Conservation (phyloP, 2,797 vertebrate genomes). For the Kryptopterus vitreolus region DNA sequence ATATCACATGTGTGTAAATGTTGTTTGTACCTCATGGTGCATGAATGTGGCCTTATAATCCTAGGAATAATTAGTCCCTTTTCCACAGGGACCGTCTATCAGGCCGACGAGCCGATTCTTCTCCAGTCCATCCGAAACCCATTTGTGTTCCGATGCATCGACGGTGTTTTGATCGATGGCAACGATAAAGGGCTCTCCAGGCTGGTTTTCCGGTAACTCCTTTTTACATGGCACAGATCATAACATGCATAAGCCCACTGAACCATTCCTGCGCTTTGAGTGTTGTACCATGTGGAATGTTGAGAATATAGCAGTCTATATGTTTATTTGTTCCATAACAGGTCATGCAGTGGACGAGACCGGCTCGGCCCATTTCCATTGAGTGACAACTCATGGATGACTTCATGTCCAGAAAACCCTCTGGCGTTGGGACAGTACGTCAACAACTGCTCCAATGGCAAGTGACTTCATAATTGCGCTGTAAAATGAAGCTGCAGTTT, state of each 20-base stretch:
- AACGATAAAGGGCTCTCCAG: constrained; percentile 90
- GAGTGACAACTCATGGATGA: constrained; percentile 88
- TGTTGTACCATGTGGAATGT: background rate
- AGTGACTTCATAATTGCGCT: constrained; percentile 29
- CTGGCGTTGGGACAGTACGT: constrained; percentile 91
- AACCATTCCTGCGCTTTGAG: background rate
- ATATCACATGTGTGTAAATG: background rate
- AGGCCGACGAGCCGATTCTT: constrained; percentile 86
- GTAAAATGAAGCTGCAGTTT: background rate
- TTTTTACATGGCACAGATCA: background rate
- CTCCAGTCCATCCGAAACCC: constrained; percentile 93
- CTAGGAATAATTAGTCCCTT: background rate
- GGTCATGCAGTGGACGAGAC: constrained; percentile 89
- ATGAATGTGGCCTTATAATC: background rate
- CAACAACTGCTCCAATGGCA: constrained; percentile 90
- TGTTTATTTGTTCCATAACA: constrained; percentile 36
- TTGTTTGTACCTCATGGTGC: background rate
- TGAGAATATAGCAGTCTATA: too few species aligned
- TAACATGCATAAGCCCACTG: background rate
- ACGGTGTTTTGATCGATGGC: constrained; percentile 89
- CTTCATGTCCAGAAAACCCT: constrained; percentile 76
- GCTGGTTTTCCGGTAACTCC: constrained; percentile 80
- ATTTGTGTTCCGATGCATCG: constrained; percentile 92
- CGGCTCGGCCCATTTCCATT: constrained; percentile 80
- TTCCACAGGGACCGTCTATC: constrained; percentile 84